Base-by-base conservation (phyloP, 2,113 vertebrate species). In the Takifugu bimaculatus region DNA sequence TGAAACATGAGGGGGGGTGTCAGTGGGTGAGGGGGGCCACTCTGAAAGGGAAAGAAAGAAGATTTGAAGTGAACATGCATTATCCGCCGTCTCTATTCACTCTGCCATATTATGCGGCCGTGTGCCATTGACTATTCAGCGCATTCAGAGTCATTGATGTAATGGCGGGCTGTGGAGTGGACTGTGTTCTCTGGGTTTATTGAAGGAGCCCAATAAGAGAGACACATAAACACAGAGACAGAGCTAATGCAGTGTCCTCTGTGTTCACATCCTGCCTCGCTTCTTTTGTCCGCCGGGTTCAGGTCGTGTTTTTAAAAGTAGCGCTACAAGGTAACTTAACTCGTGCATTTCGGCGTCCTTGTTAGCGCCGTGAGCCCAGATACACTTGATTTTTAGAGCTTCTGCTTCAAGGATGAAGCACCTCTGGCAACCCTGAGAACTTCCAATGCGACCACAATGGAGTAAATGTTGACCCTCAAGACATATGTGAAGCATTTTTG, bases 41-140 rank as follows among this genome's bases (percentile, higher is more conserved):
- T 63, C 50, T 57, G 56, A 75, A 71, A 78, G 72, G 70, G 53
- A 76, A 74, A 75, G 64, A 78, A 74, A 72, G 73, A 70, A 57
- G 57, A 73, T 66, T 75, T 74, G 74, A 80, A 79, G 74, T 60
- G 82, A 81, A 78, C 77, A 78, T 74, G 69, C 72, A 80, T 82
- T 79, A 77, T 65, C 64, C 69, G n/a, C 64, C 69, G 54, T 32
- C 66, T 79, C 68, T 53, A 63, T 64, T 69, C 66, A 63, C 55
- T 81, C 73, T 57, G 64, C 74, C 32, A 26, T 72, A 69, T 79
- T 78, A 60, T 66, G 61, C 74, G 15, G 65, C 60, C 65, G 67
- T 54, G 53, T 48, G 53, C 75, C 53, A 70, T 73, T 72, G 75
- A 75, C 73, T 72, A 63, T 83, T 81, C 68, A 73, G 5, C 42